Conservation (phyloP, 1,140 invertebrate species). For the Akabosia matsudoensis region DNA sequence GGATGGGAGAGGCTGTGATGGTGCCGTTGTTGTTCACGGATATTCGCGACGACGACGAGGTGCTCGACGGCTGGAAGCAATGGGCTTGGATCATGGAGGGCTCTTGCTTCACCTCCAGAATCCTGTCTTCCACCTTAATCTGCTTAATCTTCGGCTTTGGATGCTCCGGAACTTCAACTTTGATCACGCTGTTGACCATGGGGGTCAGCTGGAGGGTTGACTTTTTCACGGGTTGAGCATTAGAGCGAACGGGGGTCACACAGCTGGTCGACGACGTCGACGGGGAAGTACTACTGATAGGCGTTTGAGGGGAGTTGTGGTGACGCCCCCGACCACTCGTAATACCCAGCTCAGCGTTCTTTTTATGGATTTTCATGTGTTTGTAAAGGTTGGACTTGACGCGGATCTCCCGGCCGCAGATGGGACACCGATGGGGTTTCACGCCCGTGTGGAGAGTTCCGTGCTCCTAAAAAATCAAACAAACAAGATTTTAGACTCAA, state of each 20-base stretch:
- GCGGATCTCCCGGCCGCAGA: constrained; percentile 46
- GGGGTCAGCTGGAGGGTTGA: background rate
- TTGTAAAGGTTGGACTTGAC: constrained; percentile 46
- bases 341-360: constrained; percentile 20
- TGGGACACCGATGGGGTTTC: constrained; percentile 48
- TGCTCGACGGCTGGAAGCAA: background rate
- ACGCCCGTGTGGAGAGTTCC: constrained; percentile 49
- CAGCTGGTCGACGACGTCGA: background rate
- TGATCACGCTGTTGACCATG: background rate
- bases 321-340: background rate
- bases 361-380: constrained; percentile 47
- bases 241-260: background rate
- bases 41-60: background rate
- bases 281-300: background rate
- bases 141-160: background rate
- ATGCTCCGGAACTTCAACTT: background rate
- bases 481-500: background rate
- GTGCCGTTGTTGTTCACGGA: background rate
- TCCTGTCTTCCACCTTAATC: background rate
- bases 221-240: background rate
- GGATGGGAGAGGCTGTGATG: background rate
- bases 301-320: background rate
- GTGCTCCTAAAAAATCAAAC: constrained; percentile 35
- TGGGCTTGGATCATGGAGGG: background rate
- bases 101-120: constrained; percentile 8